These are phyloP conservation scores for Lottia gigantea DNA, from an alignment of 2,888 invertebrate genomes.

Conservation along the genomic window DNA sequence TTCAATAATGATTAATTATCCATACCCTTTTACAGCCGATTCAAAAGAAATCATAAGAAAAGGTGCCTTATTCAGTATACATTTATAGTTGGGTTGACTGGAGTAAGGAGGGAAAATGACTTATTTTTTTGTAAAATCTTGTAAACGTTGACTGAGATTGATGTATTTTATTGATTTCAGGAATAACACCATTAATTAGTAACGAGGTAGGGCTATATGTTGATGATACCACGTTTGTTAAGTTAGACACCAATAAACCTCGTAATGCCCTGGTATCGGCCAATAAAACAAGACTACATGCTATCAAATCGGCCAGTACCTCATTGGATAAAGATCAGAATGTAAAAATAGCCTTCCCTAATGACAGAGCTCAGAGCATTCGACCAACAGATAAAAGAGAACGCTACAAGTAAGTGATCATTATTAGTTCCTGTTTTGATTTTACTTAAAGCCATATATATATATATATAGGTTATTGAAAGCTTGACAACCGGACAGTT, in stretches of 20 bases:
- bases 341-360: slow-evolving; percentile 65
- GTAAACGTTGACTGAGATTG: not conserved
- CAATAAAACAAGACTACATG: slow-evolving; percentile 52
- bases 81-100: no score
- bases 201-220: slow-evolving; percentile 67
- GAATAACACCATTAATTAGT: slow-evolving; percentile 66
- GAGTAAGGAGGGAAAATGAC: no score
- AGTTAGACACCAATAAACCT: slow-evolving; percentile 46
- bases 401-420: slow-evolving; percentile 55
- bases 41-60: no score
- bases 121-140: no score
- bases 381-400: slow-evolving; percentile 59
- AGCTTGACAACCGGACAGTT: no score
- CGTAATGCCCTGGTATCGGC: slow-evolving; percentile 60
- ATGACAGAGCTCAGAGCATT: slow-evolving; percentile 66
- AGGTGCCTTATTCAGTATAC: no score
- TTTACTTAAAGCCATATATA: no score
- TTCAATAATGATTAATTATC: no score
- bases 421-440: no score
- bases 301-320: slow-evolving; percentile 27
- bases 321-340: slow-evolving; percentile 23
- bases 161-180: slow-evolving; percentile 36
- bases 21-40: no score
- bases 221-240: slow-evolving; percentile 58
- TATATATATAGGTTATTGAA: no score